Evolutionary conservation across 2,888 invertebrate species (phyloP), one percentile per base, ranked within the genome.

Genomic region (Ecliptopera silaceata): DNA sequence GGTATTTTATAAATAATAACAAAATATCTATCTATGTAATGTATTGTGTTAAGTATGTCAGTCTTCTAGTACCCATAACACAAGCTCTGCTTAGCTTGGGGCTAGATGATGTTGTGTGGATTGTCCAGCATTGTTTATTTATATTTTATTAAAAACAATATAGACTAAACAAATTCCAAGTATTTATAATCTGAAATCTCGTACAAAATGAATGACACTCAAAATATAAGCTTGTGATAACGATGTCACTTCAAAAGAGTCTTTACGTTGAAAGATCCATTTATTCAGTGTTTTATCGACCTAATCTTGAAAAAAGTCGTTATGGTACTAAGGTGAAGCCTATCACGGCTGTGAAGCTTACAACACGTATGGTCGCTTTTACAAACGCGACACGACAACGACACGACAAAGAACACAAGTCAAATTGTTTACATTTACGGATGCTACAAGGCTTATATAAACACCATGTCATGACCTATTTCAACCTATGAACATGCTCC

Each of bases 241-340:
- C 44, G 55, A 56, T 41, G 50, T 57, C 56, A 53, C 51, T 49
- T 52, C 49, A 47, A 55, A 64, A 59, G 49, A 22, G 55, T 53
- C 55, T 55, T 59, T 59, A 50, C 43, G 42, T 44, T 15, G 45
- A 36, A 41, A 54, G 59, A 65, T 68, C 70, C 69, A 69, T 71
- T 65, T 51, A 69, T 70, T 69, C 70, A 66, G 61, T 67, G 52
- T 65, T 72, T 74, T 71, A 71, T 68, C 69, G 65, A 64, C 64
- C 68, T 73, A 71, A 75, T 72, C 69, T 63, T 49, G 52, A 62
- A 61, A 68, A 54, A 78, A 66, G 72, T 72, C 77, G 73, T 76
- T 75, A 73, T 72, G 72, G 74, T 81, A 76, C 79, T 77, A 73
- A 76, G 75, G 74, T 71, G 59, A 71, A 65, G 69, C 63, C 69